Conservation (phyloP, 2,888 invertebrate genomes). For the Tridacna gigas region DNA sequence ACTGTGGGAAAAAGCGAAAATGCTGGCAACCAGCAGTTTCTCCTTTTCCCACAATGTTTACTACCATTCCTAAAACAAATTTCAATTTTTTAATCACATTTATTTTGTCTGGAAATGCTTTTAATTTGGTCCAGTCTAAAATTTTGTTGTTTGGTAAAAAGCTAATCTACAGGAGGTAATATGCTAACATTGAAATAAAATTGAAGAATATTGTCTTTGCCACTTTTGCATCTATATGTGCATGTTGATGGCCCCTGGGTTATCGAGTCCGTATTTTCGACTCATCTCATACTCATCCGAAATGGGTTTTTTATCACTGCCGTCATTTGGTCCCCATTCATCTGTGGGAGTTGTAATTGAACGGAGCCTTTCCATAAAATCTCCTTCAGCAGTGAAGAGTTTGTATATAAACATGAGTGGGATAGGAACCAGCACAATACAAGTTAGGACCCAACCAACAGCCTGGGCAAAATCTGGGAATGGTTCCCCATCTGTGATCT, state of each 20-base stretch:
- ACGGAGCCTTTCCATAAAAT: constrained; percentile 58
- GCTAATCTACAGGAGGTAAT: too few species aligned
- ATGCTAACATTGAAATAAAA: too few species aligned
- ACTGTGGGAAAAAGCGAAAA: too few species aligned
- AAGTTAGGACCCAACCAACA: constrained; percentile 73
- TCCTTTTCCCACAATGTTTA: too few species aligned
- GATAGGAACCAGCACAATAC: constrained; percentile 72
- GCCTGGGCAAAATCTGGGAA: constrained; percentile 75
- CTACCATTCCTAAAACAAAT: too few species aligned
- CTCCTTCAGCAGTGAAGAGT: constrained; percentile 49
- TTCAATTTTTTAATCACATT: too few species aligned
- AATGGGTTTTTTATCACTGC: constrained; percentile 43
- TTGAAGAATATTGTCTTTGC: too few species aligned
- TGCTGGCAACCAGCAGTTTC: too few species aligned
- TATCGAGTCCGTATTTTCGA: constrained; percentile 54
- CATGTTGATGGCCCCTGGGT: constrained; percentile 53
- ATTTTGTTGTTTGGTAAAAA: too few species aligned
- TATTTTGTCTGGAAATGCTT: too few species aligned
- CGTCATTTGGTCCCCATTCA: constrained; percentile 74
- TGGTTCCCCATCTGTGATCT: constrained; percentile 60
- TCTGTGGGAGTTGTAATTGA: constrained; percentile 68
- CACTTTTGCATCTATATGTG: constrained; percentile 27
- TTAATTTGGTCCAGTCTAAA: too few species aligned
- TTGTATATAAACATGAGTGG: constrained; percentile 73
- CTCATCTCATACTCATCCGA: constrained; percentile 38